Base-by-base conservation (phyloP, 2,113 vertebrate species). In the Cygnus atratus region DNA sequence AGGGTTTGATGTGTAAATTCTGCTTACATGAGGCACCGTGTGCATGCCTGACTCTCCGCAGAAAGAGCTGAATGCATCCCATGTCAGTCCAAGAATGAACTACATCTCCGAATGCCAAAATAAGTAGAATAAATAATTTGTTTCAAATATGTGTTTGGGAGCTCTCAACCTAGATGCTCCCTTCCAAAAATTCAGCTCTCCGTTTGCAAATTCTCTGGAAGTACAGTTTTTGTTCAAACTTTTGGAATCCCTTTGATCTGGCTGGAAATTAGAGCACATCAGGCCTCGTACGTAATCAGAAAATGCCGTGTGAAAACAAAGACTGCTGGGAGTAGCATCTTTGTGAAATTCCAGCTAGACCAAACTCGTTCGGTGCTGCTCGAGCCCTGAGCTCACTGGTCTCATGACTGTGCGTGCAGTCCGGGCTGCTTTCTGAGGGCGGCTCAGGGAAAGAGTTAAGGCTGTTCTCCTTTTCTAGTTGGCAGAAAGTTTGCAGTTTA, bases 401-500 rank as follows among this genome's bases (percentile, higher is more conserved):
- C 29, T 48, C 35, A 19, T 29, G 67, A 31, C 86, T 95, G 26
- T 73, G 65, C 65, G 24, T 95, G 65, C 71, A 96, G 85, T 94
- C 73, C 85, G 81, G 44, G 88, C 70, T 82, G 77, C 85, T 97
- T 88, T 95, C 89, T 82, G 88, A 98, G 90, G 71, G 77, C 63
- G 59, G 96, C 83, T 97, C 88, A 95, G 94, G 77, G 97, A 98
- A 98, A 98, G 97, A 98, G 98, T 98, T 98, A 98, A 98, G 96
- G 96, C 85, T 93, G 91, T 97, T 97, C 97, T 98, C 94, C 94
- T 95, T 92, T 98, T 95, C 97, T 96, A 95, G 95, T 97, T 98
- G 98, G 98, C 98, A 98, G 98, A 96, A 98, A 98, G 98, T 98
- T 98, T 97, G 96, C 97, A 98, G 98, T 98, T 98, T 98, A 98